These are phyloP conservation scores for Hippocampus kuda DNA, from an alignment of 2,797 vertebrate genomes.

Conservation along the genomic window DNA sequence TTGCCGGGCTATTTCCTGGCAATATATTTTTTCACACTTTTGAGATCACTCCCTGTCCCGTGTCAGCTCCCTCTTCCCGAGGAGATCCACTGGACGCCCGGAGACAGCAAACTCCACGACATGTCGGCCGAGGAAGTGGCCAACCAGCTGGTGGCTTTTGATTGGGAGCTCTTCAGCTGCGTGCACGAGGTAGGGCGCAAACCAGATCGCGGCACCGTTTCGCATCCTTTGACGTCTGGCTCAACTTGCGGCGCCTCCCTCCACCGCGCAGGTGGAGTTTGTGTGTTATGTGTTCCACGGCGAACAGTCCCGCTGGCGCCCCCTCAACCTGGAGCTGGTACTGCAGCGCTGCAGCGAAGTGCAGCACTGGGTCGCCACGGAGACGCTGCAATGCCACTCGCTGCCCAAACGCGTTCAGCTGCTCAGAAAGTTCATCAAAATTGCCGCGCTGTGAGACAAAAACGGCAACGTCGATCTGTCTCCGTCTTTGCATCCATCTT, in stretches of 20 bases:
- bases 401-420: conserved; percentile 84
- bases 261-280: conserved; percentile 80
- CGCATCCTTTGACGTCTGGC: neutral
- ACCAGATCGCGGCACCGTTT: neutral
- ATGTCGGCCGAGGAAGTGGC: conserved; percentile 87
- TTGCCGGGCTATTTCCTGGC: too few relatives aligned
- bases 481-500: neutral
- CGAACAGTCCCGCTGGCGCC: conserved; percentile 86
- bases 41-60: conserved; percentile 1
- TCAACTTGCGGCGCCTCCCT: neutral
- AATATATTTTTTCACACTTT: too few relatives aligned
- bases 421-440: conserved; percentile 95
- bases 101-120: conserved; percentile 88
- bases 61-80: conserved; percentile 83
- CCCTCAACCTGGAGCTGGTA: conserved; percentile 89
- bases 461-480: neutral
- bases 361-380: conserved; percentile 93
- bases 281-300: conserved; percentile 93
- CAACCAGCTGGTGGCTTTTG: conserved; percentile 87
- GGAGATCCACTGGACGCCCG: conserved; percentile 87
- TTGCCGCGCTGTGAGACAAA: conserved; percentile 80
- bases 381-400: conserved; percentile 87
- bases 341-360: conserved; percentile 94
- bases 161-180: conserved; percentile 96
- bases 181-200: conserved; percentile 78